Evolutionary conservation across 2,797 vertebrate species (phyloP).

Genomic region (Platalea minor): DNA sequence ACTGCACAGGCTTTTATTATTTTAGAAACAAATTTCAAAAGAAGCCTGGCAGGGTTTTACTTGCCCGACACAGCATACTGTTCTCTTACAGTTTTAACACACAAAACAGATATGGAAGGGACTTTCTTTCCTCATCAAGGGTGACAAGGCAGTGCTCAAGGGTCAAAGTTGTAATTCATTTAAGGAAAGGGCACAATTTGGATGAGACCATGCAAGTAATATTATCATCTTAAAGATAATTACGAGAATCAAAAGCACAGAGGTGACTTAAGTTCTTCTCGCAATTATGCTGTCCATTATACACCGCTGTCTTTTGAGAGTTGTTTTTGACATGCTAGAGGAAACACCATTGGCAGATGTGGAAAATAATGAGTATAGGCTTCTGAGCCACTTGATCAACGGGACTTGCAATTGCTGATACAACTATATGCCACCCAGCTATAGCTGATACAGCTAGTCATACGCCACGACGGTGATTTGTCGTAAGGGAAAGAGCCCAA

Average conservation of each 20-base stretch:
- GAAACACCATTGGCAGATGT: neutral
- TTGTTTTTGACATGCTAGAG: neutral
- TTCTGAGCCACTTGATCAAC: neutral
- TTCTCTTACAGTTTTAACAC: neutral
- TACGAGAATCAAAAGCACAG: neutral
- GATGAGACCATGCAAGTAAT: neutral
- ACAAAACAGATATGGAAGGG: neutral
- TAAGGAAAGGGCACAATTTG: neutral
- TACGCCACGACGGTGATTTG: fast-evolving
- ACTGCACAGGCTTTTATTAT: neutral
- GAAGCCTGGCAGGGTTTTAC: neutral
- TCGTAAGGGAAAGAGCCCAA: neutral
- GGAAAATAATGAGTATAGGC: neutral
- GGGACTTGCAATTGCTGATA: neutral
- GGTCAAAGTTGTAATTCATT: neutral
- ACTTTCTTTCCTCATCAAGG: neutral
- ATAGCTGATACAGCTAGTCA: too few species aligned
- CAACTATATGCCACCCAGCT: neutral
- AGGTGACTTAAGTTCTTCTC: neutral
- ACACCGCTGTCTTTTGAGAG: neutral
- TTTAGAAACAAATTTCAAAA: constrained; percentile 28
- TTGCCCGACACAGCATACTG: neutral
- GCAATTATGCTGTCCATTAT: neutral
- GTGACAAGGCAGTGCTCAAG: neutral
- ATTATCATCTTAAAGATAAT: neutral